Conservation (phyloP, 2,113 vertebrate species). For the Electrona antarctica region DNA sequence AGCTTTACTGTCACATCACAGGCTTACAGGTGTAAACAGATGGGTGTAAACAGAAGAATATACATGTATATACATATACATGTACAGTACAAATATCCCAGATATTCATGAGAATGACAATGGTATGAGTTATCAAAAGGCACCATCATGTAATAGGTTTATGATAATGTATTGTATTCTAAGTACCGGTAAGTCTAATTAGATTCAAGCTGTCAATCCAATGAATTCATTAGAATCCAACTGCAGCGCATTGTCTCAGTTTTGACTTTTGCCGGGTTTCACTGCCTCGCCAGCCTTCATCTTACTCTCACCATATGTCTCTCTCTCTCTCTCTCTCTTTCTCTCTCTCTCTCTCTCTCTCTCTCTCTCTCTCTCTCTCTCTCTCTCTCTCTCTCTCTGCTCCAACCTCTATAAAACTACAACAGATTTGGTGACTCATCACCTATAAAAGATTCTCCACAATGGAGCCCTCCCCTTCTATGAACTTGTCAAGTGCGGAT, state of each 20-base stretch:
- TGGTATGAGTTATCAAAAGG: too few species aligned
- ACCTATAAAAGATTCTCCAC: neutral
- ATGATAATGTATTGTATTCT: too few species aligned
- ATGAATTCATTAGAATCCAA: too few species aligned
- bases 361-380: neutral
- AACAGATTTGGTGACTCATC: constrained; percentile 9
- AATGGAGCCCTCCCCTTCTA: constrained; percentile 69
- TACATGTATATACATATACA: too few species aligned
- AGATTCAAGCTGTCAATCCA: too few species aligned
- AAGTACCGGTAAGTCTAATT: too few species aligned
- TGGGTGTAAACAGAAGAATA: too few species aligned
- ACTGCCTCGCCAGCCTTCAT: neutral
- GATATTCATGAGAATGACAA: too few species aligned
- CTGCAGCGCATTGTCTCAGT: neutral
- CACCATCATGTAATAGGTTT: too few species aligned
- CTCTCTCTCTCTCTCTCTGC: neutral
- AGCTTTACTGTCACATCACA: too few species aligned
- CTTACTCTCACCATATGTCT: neutral
- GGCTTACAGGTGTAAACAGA: too few species aligned
- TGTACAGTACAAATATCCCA: too few species aligned
- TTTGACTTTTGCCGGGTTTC: neutral
- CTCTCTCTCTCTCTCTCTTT: neutral
- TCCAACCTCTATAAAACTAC: constrained; percentile 15
- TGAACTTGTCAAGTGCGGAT: constrained; percentile 58
- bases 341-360: neutral